Evolutionary conservation across 2,888 invertebrate genomes (phyloP).

Genomic region (Phania funesta): DNA sequence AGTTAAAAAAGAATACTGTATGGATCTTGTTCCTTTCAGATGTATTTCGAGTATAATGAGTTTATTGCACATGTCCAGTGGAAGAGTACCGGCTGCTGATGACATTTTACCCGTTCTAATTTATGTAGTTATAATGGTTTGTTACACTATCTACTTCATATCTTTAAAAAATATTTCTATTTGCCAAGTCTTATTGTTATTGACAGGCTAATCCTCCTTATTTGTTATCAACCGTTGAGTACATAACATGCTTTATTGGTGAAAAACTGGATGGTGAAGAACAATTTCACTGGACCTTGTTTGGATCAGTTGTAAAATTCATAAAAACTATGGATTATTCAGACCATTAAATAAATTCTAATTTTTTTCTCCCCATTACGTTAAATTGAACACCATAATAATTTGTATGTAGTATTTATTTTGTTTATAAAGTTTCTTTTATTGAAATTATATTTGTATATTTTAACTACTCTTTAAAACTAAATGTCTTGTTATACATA

Average conservation of each 20-base stretch:
- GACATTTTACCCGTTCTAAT: slow-evolving; percentile 98
- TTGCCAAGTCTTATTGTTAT: slow-evolving; percentile 48
- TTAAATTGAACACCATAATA: not conserved
- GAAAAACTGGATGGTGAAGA: slow-evolving; percentile 92
- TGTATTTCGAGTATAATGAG: slow-evolving; percentile 97
- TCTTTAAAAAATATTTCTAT: not conserved
- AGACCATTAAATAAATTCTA: slow-evolving; percentile 59
- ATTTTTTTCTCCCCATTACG: not conserved
- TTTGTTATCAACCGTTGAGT: slow-evolving; percentile 96
- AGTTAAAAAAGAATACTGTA: not conserved
- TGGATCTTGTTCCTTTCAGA: no score
- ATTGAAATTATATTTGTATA: slow-evolving; percentile 21
- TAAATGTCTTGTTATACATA: not conserved
- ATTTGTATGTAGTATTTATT: slow-evolving; percentile 18
- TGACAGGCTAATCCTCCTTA: slow-evolving; percentile 95
- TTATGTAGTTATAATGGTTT: slow-evolving; percentile 95
- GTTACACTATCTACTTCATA: not conserved
- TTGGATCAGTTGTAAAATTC: slow-evolving; percentile 97
- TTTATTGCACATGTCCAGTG: slow-evolving; percentile 91
- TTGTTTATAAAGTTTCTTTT: slow-evolving; percentile 26
- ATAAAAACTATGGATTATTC: slow-evolving; percentile 93
- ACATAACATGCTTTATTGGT: slow-evolving; percentile 95
- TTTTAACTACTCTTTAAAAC: slow-evolving; percentile 25
- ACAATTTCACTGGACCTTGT: slow-evolving; percentile 99
- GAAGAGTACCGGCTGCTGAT: slow-evolving; percentile 92